Percentiles rank a stretch among this genome's conserved stretches.
Evolutionary conservation across 1,140 invertebrate species (phyloP).

Genomic region (Ladona fulva): DNA sequence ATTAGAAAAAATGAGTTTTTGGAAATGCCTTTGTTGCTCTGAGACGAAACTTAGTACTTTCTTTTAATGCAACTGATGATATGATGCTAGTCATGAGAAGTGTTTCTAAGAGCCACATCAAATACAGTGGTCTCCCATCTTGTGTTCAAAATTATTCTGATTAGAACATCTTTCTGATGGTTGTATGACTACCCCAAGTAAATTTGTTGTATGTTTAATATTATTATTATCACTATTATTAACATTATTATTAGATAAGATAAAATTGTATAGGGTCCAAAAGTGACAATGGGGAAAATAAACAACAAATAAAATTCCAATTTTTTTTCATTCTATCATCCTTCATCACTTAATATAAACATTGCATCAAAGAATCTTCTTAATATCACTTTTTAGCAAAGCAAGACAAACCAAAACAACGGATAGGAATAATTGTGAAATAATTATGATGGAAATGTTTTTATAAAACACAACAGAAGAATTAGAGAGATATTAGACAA

Average conservation of each 20-base stretch:
- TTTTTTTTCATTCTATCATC: background rate
- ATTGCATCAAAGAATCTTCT: too few relatives aligned
- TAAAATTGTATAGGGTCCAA: slow-evolving; percentile 10
- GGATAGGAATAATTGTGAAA: too few relatives aligned
- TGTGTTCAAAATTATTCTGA: slow-evolving; percentile 4
- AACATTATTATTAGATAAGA: slow-evolving; percentile 5
- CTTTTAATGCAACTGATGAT: background rate
- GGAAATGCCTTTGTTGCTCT: background rate
- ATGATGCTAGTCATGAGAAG: slow-evolving; percentile 9
- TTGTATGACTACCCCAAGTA: slow-evolving; percentile 5
- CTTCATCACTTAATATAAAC: too few relatives aligned
- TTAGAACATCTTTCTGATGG: background rate
- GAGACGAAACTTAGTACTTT: background rate
- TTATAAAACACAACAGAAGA: too few relatives aligned
- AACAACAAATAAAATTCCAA: slow-evolving; percentile 1
- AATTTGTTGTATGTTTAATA: slow-evolving; percentile 9
- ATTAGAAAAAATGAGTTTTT: background rate
- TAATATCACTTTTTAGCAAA: too few relatives aligned
- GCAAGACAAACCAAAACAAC: too few relatives aligned
- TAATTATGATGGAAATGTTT: too few relatives aligned
- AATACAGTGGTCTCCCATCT: background rate
- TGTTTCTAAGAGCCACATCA: background rate
- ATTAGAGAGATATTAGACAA: too few relatives aligned
- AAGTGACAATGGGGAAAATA: slow-evolving; percentile 6
- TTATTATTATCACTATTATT: slow-evolving; percentile 9